Conservation (phyloP, 2,888 invertebrate genomes). For the Mimas tiliae region DNA sequence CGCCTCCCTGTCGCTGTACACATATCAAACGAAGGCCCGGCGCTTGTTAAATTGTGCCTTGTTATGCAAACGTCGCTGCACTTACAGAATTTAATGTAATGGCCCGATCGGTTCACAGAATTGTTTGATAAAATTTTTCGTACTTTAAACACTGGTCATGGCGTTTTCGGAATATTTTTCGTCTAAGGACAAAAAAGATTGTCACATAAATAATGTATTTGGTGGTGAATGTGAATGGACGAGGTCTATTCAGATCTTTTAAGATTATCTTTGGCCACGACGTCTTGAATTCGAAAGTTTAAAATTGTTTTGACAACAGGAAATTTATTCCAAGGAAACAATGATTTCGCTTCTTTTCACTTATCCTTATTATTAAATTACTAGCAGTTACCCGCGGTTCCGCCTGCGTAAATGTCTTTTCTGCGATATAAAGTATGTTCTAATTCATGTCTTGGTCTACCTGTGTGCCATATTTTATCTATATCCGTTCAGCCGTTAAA, state of each 20-base stretch:
- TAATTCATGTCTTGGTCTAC: too few relatives aligned
- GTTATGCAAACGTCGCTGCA: constrained; percentile 29
- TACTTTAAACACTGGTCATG: constrained; percentile 16
- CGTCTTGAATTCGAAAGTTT: too few relatives aligned
- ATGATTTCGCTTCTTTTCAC: too few relatives aligned
- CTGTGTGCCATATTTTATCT: too few relatives aligned
- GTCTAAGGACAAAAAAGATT: constrained; percentile 37
- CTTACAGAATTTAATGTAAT: constrained; percentile 25
- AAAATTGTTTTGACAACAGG: background rate
- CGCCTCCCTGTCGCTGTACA: constrained; percentile 54
- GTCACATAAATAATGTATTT: constrained; percentile 18
- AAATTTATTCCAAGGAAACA: too few relatives aligned
- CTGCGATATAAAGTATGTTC: too few relatives aligned
- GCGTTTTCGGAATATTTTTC: background rate
- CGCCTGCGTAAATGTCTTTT: too few relatives aligned
- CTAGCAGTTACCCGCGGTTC: too few relatives aligned
- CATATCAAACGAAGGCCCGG: constrained; percentile 46
- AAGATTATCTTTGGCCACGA: background rate
- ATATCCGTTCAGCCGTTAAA: too few relatives aligned
- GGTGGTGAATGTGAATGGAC: background rate
- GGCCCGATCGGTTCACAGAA: constrained; percentile 5
- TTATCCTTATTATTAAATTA: too few relatives aligned
- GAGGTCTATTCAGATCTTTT: background rate
- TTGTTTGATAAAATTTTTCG: constrained; percentile 9
- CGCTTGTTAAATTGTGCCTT: constrained; percentile 30